Evolutionary conservation across 2,113 vertebrate genomes (phyloP).

Genomic region (Albula goreensis): DNA sequence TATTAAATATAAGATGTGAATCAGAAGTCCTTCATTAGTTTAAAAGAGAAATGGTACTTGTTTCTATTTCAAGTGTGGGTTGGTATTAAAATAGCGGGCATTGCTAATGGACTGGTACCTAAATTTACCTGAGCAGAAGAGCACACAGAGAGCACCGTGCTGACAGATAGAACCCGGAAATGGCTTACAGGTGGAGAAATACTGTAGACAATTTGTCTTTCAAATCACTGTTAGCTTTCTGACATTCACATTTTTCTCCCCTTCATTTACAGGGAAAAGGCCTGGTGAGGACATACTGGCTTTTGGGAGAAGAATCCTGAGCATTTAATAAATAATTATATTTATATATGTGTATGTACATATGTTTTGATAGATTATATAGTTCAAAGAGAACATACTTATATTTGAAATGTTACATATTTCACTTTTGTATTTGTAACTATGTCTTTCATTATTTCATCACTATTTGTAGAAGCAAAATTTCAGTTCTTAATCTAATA

Average conservation of each 20-base stretch:
- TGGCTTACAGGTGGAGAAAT: background rate
- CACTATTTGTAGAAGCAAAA: background rate
- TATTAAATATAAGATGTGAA: background rate
- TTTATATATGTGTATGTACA: background rate
- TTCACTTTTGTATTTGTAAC: background rate
- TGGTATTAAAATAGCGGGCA: background rate
- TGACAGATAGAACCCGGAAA: background rate
- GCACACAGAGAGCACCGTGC: background rate
- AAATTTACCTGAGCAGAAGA: background rate
- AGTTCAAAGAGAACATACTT: background rate
- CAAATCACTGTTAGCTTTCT: constrained; percentile 8
- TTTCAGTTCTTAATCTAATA: too few relatives aligned
- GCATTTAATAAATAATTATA: background rate
- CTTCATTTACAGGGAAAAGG: constrained; percentile 45
- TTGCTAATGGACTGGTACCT: background rate
- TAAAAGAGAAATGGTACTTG: background rate
- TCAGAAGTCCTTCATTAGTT: background rate
- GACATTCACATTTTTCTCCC: background rate
- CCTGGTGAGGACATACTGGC: constrained; percentile 50
- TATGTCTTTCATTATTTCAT: background rate
- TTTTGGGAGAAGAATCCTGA: constrained; percentile 47
- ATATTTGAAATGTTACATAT: background rate
- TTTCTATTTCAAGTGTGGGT: background rate
- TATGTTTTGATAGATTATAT: background rate
- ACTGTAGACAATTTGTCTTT: constrained; percentile 14